Base-by-base conservation (phyloP, 2,113 vertebrate genomes). In the Strix uralensis region DNA sequence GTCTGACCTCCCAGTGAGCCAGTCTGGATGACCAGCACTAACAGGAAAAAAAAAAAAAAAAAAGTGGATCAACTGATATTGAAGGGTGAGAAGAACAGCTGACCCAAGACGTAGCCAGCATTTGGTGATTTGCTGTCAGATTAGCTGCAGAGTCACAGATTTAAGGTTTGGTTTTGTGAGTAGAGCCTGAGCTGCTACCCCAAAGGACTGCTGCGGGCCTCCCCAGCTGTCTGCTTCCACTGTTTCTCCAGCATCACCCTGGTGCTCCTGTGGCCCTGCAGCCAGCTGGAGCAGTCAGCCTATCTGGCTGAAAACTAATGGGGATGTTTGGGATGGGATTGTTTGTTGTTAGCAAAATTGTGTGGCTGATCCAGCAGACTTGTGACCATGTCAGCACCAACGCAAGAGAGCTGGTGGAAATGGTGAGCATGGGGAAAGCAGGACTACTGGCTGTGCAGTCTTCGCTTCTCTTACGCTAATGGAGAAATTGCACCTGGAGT, bases 211-310 rank as follows among this genome's bases (percentile, higher is more conserved):
- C 58, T 1, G 9, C 49, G 65, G 67, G 59, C 65, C 70, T 84
- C 38, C 49, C 34, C 0, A 0, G 14, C 78, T 81, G 55, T 67
- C 29, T 0, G 0, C 25, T 87, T 9, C 25, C 34, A 59, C 36
- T 0, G 0, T 32, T 65, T 58, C 38, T 72, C n/a, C 1, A 2
- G 34, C 22, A 10, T 87, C n/a, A 40, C 12, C n/a, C 23, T 44
- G 20, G 9, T 82, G 70, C 78, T 72, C 0, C 0, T 36, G 65
- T 47, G 55, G 62, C 61, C 74, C 57, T 63, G 55, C 80, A 89
- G 86, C 83, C 86, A 88, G 63, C 80, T 95, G 77, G 86, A 91
- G 46, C 59, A 29, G 51, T 66, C 15, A 2, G 77, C 15, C 21
- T 79, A 23, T 47, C 81, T 92, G 84, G 44, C 81, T 79, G 78